Evolutionary conservation across 1,140 invertebrate genomes (phyloP), one percentile per base, ranked within the genome.

Genomic region (Dryas iulia): DNA sequence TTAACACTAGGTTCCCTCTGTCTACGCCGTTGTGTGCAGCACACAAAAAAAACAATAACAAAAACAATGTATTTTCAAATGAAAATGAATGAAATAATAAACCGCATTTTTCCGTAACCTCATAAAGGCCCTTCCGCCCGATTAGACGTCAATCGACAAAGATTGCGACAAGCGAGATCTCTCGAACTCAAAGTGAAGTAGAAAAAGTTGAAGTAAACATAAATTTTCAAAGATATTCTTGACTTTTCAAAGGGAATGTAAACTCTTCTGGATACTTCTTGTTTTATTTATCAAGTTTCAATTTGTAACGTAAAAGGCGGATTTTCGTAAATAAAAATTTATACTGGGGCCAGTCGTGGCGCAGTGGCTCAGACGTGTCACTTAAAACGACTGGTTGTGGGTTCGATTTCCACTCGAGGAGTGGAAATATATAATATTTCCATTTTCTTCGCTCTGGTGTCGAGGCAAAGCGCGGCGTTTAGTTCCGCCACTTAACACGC

Each of bases 31-130:
- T n/a, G n/a, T n/a, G n/a, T n/a, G n/a, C n/a, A n/a, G n/a, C n/a
- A n/a, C n/a, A 31, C 11, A 39, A 39, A 39, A 39, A 5, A 39
- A 39, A 39, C 33, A 39, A 39, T 10, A 3, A 12, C 4, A 35
- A 14, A 30, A 59, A 39, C 56, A 59, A 59, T 52, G 18, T 14
- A 14, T 24, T 59, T 47, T 31, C 30, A 47, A 47, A 47, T 21
- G 30, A 33, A 59, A 61, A 25, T 60, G 18, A 54, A 60, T 61
- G 12, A 47, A 58, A 58, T 26, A 56, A 65, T 57, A 60, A 64
- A 54, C 67, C 10, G 10, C 21, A 24, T 59, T 59, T 24, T 63
- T 33, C 62, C 23, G 26, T 70, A 70, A 70, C 57, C 65, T 60
- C 21, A 60, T 70, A 60, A 65, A 65, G 56, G 4, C 25, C 1